A percentile compares a stretch with the other conserved stretches of the same genome.
Conservation (phyloP, 2,113 vertebrate species). For the Zosterops japonicus region DNA sequence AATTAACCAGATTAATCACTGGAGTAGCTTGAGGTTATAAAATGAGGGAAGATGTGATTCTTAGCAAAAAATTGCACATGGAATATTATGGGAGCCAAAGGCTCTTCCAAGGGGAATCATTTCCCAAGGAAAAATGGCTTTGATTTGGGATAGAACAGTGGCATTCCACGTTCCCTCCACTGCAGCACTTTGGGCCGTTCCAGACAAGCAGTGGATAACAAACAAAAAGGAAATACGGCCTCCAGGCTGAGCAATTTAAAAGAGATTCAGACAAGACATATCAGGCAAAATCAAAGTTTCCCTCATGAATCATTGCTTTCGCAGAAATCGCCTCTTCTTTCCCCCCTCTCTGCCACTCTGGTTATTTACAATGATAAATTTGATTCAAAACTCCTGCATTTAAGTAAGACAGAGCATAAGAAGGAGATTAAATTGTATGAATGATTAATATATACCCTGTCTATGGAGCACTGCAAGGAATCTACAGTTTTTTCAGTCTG, state of each 20-base stretch:
- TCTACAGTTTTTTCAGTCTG: not conserved
- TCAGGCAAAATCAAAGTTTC: not conserved
- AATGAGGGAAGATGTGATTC: not conserved
- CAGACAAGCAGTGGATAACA: not conserved
- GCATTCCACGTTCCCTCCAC: not conserved
- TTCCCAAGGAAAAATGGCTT: not conserved
- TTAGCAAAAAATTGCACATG: not conserved
- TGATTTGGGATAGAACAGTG: not conserved
- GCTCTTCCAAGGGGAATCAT: not conserved
- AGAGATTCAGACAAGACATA: not conserved
- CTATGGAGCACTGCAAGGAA: not conserved
- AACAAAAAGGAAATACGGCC: not conserved
- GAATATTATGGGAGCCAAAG: not conserved
- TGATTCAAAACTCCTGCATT: not conserved
- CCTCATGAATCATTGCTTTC: not conserved
- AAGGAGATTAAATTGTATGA: not conserved
- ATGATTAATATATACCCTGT: not conserved
- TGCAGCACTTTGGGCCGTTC: not conserved
- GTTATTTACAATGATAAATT: not conserved
- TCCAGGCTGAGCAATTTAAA: not conserved
- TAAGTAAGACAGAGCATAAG: not conserved
- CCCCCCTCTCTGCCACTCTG: fast-evolving
- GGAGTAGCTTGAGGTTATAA: not conserved
- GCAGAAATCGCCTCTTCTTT: not conserved
- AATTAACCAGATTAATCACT: not conserved